Evolutionary conservation across 2,888 invertebrate species (phyloP).

Genomic region (Agrotis clavis): DNA sequence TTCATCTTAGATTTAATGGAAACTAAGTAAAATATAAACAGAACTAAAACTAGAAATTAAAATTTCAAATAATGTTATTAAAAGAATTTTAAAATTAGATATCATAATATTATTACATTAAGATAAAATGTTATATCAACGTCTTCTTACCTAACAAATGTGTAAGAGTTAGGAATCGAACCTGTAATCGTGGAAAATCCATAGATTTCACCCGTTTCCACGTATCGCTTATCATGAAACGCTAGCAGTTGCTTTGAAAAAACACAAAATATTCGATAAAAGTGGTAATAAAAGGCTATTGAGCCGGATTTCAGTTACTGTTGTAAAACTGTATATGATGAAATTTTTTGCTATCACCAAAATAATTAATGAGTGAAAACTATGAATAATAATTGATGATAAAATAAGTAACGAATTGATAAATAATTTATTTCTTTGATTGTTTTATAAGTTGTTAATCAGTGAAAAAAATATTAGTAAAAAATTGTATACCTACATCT

Average conservation of each 20-base stretch:
- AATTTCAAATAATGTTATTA: too few species aligned
- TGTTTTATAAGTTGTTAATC: not conserved
- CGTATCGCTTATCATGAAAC: constrained; percentile 49
- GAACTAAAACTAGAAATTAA: too few species aligned
- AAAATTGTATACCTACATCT: too few species aligned
- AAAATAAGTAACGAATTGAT: too few species aligned
- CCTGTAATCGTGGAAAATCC: constrained; percentile 39
- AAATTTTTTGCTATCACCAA: constrained; percentile 40
- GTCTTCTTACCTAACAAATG: not conserved
- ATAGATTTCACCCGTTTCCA: constrained; percentile 8
- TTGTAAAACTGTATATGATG: constrained; percentile 29
- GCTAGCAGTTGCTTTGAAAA: constrained; percentile 20
- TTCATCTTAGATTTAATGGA: too few species aligned
- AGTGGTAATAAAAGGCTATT: constrained; percentile 36
- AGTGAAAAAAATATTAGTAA: too few species aligned
- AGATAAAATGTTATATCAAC: not conserved
- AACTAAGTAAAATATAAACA: too few species aligned
- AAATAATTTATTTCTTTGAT: not conserved
- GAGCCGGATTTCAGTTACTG: constrained; percentile 28
- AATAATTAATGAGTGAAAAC: constrained; percentile 30
- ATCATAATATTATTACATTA: too few species aligned
- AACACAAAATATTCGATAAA: constrained; percentile 53
- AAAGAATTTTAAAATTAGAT: too few species aligned
- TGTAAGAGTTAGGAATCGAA: constrained; percentile 42
- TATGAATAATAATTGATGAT: too few species aligned